These are phyloP conservation scores for Thaumetopoea pityocampa DNA, from an alignment of 1,140 invertebrate species.

Conservation along the genomic window DNA sequence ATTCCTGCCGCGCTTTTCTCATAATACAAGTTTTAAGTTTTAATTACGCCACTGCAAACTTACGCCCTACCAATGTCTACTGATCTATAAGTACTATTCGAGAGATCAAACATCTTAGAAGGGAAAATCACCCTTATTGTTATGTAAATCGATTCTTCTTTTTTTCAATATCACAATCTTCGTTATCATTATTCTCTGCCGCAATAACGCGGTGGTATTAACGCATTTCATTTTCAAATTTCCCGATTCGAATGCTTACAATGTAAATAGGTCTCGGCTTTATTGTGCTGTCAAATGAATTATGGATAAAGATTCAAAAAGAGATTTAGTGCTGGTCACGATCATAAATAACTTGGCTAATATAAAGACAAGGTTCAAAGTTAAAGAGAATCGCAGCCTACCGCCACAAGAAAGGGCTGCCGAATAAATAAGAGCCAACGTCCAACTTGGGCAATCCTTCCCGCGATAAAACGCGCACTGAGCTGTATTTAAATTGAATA, in stretches of 20 bases:
- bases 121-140: constrained; percentile 10
- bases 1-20: constrained; percentile 37
- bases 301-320: constrained; percentile 12
- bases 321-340: constrained; percentile 12
- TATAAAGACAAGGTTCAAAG: constrained; percentile 15
- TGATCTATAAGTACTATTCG: constrained; percentile 29
- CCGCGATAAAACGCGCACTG: constrained; percentile 61
- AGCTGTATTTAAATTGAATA: constrained; percentile 69
- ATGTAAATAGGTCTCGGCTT: constrained; percentile 1
- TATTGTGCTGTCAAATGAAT: constrained; percentile 17
- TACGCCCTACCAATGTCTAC: constrained; percentile 25
- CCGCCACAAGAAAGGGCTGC: constrained; percentile 53
- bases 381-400: constrained; percentile 33
- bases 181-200: constrained; percentile 7
- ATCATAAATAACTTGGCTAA: constrained; percentile 12
- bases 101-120: constrained; percentile 13
- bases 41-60: constrained; percentile 57
- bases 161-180: constrained; percentile 12
- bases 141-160: constrained; percentile 21
- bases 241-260: constrained; percentile 6
- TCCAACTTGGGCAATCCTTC: constrained; percentile 54
- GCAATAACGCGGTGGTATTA: background rate
- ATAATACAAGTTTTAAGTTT: constrained; percentile 63
- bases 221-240: constrained; percentile 7
- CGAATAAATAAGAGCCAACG: constrained; percentile 60